Evolutionary conservation across 2,888 invertebrate species (phyloP).

Genomic region (Thereva unica): DNA sequence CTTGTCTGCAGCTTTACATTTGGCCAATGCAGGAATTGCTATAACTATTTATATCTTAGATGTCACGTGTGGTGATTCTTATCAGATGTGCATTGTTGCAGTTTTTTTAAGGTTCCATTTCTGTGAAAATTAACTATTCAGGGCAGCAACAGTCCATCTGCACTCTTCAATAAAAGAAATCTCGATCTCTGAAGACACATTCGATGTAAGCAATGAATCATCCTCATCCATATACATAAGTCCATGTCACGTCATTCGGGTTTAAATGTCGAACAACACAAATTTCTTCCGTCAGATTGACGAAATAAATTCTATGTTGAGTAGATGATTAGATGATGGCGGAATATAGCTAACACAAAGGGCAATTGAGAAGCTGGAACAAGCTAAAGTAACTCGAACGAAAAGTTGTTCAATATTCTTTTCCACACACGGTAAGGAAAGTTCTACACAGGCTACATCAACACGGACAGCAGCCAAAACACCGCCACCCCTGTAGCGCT

Average conservation of each 20-base stretch:
- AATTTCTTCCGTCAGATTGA: background rate
- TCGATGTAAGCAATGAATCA: background rate
- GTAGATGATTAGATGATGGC: too few species aligned
- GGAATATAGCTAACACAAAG: too few species aligned
- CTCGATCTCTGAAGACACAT: background rate
- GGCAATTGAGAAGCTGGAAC: background rate
- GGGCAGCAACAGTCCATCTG: too few species aligned
- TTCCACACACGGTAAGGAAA: background rate
- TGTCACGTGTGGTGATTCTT: too few species aligned
- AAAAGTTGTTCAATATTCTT: background rate
- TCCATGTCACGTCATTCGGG: background rate
- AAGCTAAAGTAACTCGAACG: background rate
- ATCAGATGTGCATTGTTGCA: too few species aligned
- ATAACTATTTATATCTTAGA: too few species aligned
- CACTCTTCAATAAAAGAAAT: background rate
- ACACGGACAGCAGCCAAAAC: conserved; percentile 2
- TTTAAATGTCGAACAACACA: background rate
- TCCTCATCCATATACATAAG: background rate
- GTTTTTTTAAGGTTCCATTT: too few species aligned
- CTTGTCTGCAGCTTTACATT: too few species aligned
- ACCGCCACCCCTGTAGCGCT: conserved; percentile 5
- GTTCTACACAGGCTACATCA: background rate
- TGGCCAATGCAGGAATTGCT: too few species aligned
- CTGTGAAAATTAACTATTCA: too few species aligned
- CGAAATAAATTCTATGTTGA: too few species aligned